Evolutionary conservation across 2,888 invertebrate genomes (phyloP).

Genomic region (Nemapogon koenigi): DNA sequence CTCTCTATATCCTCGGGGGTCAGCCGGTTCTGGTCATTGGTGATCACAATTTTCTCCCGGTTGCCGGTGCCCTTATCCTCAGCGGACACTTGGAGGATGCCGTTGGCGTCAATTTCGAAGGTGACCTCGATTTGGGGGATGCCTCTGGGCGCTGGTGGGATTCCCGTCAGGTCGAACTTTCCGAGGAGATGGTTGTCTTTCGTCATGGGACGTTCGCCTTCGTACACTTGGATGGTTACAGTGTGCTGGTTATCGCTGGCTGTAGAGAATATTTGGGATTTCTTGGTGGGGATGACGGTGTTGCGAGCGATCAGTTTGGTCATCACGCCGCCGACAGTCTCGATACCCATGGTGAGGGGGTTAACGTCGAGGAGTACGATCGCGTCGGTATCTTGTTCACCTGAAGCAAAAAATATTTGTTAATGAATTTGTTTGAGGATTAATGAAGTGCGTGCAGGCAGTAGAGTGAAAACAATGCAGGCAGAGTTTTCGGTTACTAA

Average conservation of each 20-base stretch:
- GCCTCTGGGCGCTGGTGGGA: constrained; percentile 93
- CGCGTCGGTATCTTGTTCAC: constrained; percentile 96
- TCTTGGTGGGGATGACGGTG: constrained; percentile 99
- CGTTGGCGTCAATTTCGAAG: constrained; percentile 94
- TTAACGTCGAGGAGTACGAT: constrained; percentile 97
- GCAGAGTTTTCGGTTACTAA: too few species aligned
- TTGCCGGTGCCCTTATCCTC: constrained; percentile 99
- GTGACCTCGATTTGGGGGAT: constrained; percentile 95
- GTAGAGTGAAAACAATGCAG: too few species aligned
- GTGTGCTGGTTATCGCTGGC: constrained; percentile 99
- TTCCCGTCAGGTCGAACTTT: constrained; percentile 97
- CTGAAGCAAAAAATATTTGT: constrained; percentile 16
- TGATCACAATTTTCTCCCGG: constrained; percentile 98
- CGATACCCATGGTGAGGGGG: constrained; percentile 98
- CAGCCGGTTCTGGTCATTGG: constrained; percentile 95
- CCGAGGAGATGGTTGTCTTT: constrained; percentile 99
- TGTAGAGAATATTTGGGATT: constrained; percentile 99
- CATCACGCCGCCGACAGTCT: constrained; percentile 99
- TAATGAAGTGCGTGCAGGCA: background rate
- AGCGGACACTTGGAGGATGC: constrained; percentile 94
- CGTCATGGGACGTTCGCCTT: constrained; percentile 98
- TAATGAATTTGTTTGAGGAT: too few species aligned
- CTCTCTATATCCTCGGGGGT: constrained; percentile 98
- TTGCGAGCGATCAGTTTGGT: constrained; percentile 97
- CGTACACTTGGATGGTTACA: constrained; percentile 98